Evolutionary conservation across 2,888 invertebrate genomes (phyloP).

Genomic region (Erpobdella octoculata): DNA sequence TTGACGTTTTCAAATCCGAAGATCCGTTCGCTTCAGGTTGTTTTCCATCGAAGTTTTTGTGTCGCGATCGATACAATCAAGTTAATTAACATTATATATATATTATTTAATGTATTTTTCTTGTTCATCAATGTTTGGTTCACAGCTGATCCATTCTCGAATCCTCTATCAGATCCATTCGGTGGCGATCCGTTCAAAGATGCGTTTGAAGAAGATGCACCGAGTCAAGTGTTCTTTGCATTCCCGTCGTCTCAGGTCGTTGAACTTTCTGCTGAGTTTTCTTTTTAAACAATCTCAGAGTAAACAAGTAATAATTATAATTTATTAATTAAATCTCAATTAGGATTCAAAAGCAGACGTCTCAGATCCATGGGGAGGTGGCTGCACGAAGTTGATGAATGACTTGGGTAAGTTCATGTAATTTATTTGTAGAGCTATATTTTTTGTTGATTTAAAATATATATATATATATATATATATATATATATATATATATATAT

Average conservation of each 20-base stretch:
- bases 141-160: slow-evolving; percentile 30
- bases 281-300: too few relatives aligned
- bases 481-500: too few relatives aligned
- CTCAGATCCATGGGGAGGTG: slow-evolving; percentile 9
- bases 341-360: too few relatives aligned
- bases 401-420: neutral
- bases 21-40: slow-evolving; percentile 53
- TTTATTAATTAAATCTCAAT: too few relatives aligned
- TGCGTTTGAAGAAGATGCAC: slow-evolving; percentile 24
- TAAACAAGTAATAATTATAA: too few relatives aligned
- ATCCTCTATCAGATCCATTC: slow-evolving; percentile 29
- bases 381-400: neutral
- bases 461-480: too few relatives aligned
- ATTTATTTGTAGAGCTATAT: too few relatives aligned
- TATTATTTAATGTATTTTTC: too few relatives aligned
- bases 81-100: too few relatives aligned
- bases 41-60: too few relatives aligned
- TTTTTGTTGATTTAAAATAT: too few relatives aligned
- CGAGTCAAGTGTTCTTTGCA: slow-evolving; percentile 21
- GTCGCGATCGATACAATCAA: too few relatives aligned
- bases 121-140: neutral
- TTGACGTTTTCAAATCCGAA: slow-evolving; percentile 52
- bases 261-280: neutral
- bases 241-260: neutral
- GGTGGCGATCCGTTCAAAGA: slow-evolving; percentile 31